Evolutionary conservation across 2,888 invertebrate genomes (phyloP), one percentile per base, ranked within the genome.

Genomic region (Quadroppia sp.): DNA sequence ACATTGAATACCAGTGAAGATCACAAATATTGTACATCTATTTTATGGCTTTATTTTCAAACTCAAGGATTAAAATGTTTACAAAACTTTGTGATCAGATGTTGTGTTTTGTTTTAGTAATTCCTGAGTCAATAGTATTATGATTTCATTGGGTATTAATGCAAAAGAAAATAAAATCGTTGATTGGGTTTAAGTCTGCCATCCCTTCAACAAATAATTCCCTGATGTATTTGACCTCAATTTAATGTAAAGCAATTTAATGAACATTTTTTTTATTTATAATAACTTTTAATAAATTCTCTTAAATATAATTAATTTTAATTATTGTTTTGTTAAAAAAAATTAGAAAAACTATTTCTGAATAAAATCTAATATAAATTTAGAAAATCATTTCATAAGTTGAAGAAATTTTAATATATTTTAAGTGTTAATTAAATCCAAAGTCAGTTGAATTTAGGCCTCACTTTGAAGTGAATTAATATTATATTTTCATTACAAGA

Each of bases 41-140:
- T 23, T 53, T 28, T 53, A 13, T 6, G 7, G 28, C 9, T 20
- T 25, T 53, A 28, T 28, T 53, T 53, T 9, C 23, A 50, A 4
- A 36, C 36, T 7, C 9, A n/a, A n/a, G n/a, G n/a, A n/a, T n/a
- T n/a, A n/a, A 15, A 45, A 25, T 53, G 53, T 53, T 53, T 25
- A 25, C 2, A 30, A 61, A 61, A n/a, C 20, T 61, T 61, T 32
- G 61, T 32, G 61, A 61, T 61, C 32, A 61, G 32, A 17, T 61
- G 32, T 61, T 59, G 32, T 36, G 61, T 61, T 61, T n/a, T n/a
- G n/a, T n/a, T n/a, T n/a, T 32, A 30, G 36, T 61, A 61, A 61
- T 61, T 28, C 61, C n/a, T 61, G 11, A 17, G 30, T 36, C 20
- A 30, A 53, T 23, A 53, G 53, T 25, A 23, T 53, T 53, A 53